Conservation (phyloP, 2,113 vertebrate genomes). For the Alethe diademata region DNA sequence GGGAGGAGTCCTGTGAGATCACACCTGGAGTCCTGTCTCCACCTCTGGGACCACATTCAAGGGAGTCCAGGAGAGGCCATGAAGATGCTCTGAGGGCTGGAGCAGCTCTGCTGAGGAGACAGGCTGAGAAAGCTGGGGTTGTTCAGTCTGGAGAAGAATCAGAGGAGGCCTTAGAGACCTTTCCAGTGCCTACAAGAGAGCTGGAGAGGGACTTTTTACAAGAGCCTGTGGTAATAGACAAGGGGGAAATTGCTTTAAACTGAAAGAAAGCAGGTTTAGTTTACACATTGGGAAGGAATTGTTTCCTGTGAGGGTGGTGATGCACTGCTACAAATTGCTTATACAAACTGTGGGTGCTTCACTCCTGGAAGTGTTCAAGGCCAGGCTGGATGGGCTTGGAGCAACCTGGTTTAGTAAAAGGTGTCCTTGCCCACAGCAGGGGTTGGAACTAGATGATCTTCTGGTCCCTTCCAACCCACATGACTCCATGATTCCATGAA, state of each 20-base stretch:
- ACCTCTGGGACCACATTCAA: background rate
- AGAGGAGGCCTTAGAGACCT: background rate
- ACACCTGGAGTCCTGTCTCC: background rate
- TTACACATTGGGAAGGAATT: background rate
- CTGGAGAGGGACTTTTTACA: background rate
- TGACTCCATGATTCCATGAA: background rate
- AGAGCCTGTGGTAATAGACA: background rate
- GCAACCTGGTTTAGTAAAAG: background rate
- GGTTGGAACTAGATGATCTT: background rate
- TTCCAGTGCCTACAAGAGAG: background rate
- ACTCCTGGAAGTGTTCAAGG: background rate
- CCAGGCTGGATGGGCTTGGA: background rate
- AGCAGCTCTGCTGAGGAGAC: background rate
- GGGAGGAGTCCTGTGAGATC: background rate
- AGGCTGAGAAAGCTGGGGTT: background rate
- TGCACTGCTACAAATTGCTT: background rate
- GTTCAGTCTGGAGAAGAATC: background rate
- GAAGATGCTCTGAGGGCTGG: background rate
- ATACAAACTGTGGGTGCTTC: background rate
- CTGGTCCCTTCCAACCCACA: background rate
- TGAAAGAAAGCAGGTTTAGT: background rate
- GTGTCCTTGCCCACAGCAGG: background rate
- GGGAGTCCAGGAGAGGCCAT: background rate
- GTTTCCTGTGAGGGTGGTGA: background rate
- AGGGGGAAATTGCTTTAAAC: background rate